Evolutionary conservation across 2,113 vertebrate species (phyloP).

Genomic region (Elaphurus davidianus): DNA sequence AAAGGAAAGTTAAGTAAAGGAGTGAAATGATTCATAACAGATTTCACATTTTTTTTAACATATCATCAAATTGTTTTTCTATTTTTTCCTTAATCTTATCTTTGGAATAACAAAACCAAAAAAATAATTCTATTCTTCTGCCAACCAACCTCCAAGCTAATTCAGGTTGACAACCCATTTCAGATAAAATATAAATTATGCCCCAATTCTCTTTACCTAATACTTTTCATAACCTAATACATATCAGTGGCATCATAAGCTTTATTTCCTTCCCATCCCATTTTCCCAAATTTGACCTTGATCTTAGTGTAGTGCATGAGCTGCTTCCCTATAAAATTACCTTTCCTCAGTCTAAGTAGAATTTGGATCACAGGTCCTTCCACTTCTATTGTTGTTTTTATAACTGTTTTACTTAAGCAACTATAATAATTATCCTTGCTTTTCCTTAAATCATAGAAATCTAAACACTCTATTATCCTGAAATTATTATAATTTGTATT

Average conservation of each 20-base stretch:
- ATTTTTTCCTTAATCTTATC: not conserved
- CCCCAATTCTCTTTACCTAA: not conserved
- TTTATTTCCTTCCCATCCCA: not conserved
- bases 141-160: constrained; percentile 12
- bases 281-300: not conserved
- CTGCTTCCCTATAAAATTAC: not conserved
- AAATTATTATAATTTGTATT: constrained; percentile 70
- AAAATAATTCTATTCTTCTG: not conserved
- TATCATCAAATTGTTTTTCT: not conserved
- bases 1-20: not conserved
- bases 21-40: not conserved
- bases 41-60: not conserved
- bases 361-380: not conserved
- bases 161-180: not conserved
- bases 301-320: not conserved
- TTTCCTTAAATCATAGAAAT: constrained; percentile 42
- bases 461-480: not conserved
- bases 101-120: constrained; percentile 3
- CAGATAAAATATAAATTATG: constrained; percentile 30
- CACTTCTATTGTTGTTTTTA: not conserved
- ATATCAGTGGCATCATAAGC: not conserved
- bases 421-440: constrained; percentile 11
- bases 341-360: not conserved
- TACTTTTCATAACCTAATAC: not conserved
- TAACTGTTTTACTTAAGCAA: constrained; percentile 46